These are phyloP conservation scores for Takifugu bimaculatus DNA, from an alignment of 2,113 vertebrate genomes.

Conservation along the genomic window DNA sequence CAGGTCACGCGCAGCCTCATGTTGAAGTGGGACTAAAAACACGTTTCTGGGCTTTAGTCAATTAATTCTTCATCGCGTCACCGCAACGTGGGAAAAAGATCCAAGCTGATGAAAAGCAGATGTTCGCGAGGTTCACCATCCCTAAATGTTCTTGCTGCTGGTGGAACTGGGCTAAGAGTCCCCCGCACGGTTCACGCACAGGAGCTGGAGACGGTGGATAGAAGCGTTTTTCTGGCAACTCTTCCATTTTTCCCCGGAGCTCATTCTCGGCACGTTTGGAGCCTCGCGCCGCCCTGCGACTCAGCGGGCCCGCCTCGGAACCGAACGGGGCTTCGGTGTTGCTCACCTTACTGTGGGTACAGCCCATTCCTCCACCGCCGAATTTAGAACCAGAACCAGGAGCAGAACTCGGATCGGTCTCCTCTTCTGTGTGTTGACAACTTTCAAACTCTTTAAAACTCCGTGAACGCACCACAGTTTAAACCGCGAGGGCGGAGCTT, in stretches of 20 bases:
- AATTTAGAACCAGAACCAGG: neutral
- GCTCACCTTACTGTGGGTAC: constrained; percentile 68
- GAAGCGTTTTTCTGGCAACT: neutral
- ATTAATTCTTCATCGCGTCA: too few relatives aligned
- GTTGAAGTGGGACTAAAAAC: too few relatives aligned
- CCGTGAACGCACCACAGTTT: constrained; percentile 24
- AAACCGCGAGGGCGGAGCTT: constrained; percentile 18
- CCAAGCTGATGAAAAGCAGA: constrained; percentile 51
- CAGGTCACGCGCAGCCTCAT: too few relatives aligned
- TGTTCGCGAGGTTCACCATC: constrained; percentile 19
- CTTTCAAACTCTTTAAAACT: constrained; percentile 40
- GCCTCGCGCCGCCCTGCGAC: neutral
- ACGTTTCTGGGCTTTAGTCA: too few relatives aligned
- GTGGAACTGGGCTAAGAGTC: neutral
- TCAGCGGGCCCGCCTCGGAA: neutral
- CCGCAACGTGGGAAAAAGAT: constrained; percentile 29
- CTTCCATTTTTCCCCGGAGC: neutral
- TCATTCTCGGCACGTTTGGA: constrained; percentile 16
- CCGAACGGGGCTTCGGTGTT: neutral
- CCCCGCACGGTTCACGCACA: neutral
- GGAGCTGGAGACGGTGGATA: too few relatives aligned
- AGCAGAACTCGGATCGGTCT: neutral
- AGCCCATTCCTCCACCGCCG: constrained; percentile 65
- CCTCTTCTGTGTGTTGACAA: constrained; percentile 39
- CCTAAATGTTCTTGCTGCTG: neutral